Conservation (phyloP, 2,113 vertebrate species). For the Marcusenius ussheri region DNA sequence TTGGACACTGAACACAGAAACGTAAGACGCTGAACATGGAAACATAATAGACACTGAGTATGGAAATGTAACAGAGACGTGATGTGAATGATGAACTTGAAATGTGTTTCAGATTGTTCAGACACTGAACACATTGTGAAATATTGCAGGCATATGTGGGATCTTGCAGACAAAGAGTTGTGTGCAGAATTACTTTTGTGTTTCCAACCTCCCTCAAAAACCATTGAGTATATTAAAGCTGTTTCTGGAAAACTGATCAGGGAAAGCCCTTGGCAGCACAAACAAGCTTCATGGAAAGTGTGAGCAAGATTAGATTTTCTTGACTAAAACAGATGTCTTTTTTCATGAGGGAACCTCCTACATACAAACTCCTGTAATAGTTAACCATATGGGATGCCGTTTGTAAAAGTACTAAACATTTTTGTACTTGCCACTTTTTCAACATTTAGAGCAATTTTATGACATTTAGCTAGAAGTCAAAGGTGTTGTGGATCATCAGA, state of each 20-base stretch:
- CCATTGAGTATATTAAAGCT: conserved; percentile 1
- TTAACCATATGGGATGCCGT: not conserved
- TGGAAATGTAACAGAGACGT: no score
- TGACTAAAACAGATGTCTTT: not conserved
- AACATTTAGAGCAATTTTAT: no score
- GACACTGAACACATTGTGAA: not conserved
- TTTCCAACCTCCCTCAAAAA: not conserved
- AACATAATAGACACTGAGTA: not conserved
- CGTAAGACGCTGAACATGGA: not conserved
- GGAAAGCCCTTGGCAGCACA: not conserved
- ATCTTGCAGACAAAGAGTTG: not conserved
- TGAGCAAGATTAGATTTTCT: not conserved
- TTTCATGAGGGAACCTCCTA: not conserved
- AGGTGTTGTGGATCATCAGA: no score
- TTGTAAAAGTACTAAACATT: no score
- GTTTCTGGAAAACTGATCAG: not conserved
- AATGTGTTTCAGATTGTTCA: not conserved
- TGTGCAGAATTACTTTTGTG: not conserved
- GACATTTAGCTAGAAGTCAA: no score
- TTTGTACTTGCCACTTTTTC: no score
- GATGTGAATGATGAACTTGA: not conserved
- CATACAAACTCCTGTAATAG: not conserved
- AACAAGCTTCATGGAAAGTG: not conserved
- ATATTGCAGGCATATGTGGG: not conserved
- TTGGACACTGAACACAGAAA: not conserved